Conservation (phyloP, 2,113 vertebrate species). For the Pseudopodoces humilis region DNA sequence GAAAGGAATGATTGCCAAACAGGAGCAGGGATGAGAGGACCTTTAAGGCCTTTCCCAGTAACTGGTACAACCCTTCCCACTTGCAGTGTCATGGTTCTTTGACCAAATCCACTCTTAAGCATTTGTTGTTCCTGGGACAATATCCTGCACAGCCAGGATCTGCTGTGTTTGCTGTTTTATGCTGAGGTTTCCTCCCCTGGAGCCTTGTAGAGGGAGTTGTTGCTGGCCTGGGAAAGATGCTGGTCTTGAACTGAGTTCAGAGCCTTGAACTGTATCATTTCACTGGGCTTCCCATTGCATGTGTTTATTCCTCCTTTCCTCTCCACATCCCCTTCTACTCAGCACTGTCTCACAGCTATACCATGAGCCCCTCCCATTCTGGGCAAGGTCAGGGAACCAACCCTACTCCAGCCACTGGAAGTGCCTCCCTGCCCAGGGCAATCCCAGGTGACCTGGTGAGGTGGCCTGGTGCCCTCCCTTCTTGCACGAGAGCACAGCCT, state of each 20-base stretch:
- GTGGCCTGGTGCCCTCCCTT: background rate
- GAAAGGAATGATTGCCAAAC: background rate
- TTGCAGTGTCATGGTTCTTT: background rate
- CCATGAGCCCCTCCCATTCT: rapidly evolving
- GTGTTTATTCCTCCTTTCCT: background rate
- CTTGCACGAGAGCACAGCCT: background rate
- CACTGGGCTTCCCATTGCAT: background rate
- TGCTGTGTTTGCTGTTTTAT: background rate
- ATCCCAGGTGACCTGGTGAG: background rate
- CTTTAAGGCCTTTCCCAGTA: background rate
- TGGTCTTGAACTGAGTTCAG: background rate
- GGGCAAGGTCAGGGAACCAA: background rate
- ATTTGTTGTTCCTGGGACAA: background rate
- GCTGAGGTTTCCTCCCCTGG: background rate
- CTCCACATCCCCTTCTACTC: background rate
- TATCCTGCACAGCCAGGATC: background rate
- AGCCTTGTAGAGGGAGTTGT: background rate
- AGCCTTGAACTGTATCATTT: background rate
- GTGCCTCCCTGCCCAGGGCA: background rate
- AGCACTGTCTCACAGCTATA: background rate
- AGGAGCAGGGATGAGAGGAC: background rate
- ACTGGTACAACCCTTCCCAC: background rate
- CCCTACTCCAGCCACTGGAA: rapidly evolving
- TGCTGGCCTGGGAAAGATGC: background rate
- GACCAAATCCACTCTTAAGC: background rate